Evolutionary conservation across 1,140 invertebrate species (phyloP).

Genomic region (Cataglyphis hispanica): DNA sequence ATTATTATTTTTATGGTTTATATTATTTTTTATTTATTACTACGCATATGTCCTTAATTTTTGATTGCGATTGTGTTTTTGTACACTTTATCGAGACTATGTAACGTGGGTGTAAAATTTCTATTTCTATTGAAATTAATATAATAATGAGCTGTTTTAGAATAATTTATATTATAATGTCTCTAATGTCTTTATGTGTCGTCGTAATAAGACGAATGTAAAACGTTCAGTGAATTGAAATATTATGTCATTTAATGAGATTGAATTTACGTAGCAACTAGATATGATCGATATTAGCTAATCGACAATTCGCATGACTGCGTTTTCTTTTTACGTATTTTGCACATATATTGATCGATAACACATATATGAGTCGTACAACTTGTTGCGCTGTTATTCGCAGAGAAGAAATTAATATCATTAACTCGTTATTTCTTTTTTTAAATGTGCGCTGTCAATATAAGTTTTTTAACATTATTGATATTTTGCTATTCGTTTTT

Average conservation of each 20-base stretch:
- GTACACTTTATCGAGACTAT: slow-evolving; percentile 5
- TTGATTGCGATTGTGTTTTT: slow-evolving; percentile 29
- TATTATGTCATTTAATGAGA: slow-evolving; percentile 1
- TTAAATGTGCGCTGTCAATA: slow-evolving; percentile 53
- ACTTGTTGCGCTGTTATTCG: slow-evolving; percentile 20
- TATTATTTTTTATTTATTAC: slow-evolving; percentile 27
- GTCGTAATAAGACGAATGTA: slow-evolving; percentile 4
- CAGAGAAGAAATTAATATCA: slow-evolving; percentile 18
- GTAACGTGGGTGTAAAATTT: neutral
- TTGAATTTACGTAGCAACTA: slow-evolving; percentile 31
- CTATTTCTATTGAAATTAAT: slow-evolving; percentile 8
- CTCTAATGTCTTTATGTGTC: neutral
- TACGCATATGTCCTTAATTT: neutral
- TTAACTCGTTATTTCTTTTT: slow-evolving; percentile 27
- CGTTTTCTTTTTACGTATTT: slow-evolving; percentile 26
- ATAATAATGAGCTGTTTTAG: neutral
- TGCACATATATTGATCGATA: slow-evolving; percentile 15
- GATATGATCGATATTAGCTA: slow-evolving; percentile 36
- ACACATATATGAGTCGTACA: neutral
- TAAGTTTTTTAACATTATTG: slow-evolving; percentile 18
- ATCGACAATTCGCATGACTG: slow-evolving; percentile 61
- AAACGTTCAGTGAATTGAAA: slow-evolving; percentile 5
- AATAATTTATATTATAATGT: neutral
- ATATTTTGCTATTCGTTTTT: slow-evolving; percentile 36
- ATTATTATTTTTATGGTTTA: neutral